phyloP scores from a whole-genome alignment of 2,888 invertebrate species.

The Suillia variegata region DNA sequence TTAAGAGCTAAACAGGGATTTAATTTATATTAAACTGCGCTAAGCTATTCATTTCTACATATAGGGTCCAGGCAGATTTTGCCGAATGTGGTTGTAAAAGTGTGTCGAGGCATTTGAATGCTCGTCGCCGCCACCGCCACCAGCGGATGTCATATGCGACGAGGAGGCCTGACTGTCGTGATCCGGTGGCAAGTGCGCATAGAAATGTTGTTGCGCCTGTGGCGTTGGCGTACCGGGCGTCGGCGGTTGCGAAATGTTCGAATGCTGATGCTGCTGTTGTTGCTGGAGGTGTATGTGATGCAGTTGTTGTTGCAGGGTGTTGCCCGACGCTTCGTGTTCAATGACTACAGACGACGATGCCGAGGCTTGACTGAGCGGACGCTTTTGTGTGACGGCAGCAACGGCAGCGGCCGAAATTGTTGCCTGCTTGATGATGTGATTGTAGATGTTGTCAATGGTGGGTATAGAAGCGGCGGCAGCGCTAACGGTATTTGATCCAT shows the following conservation, averaged over 20 bases:
- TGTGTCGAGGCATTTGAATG: constrained; percentile 23
- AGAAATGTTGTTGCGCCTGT: constrained; percentile 16
- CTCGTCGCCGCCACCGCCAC: too few species aligned
- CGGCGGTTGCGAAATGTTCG: constrained; percentile 4
- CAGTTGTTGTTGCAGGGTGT: neutral
- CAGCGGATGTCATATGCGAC: constrained; percentile 13
- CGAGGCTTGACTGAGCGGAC: constrained; percentile 17
- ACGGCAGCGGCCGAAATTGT: constrained; percentile 10
- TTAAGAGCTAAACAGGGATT: too few species aligned
- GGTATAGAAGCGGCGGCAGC: constrained; percentile 29
- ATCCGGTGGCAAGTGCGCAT: neutral
- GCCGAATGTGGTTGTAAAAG: constrained; percentile 24
- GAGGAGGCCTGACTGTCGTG: constrained; percentile 26
- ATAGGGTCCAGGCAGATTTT: constrained; percentile 25
- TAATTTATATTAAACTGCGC: too few species aligned
- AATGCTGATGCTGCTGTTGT: constrained; percentile 16
- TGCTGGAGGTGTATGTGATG: constrained; percentile 10
- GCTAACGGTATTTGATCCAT: neutral
- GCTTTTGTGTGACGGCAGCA: constrained; percentile 16
- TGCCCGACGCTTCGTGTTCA: constrained; percentile 11
- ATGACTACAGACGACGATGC: constrained; percentile 12
- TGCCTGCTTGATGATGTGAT: constrained; percentile 37
- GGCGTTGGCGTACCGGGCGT: neutral
- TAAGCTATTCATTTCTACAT: constrained; percentile 18
- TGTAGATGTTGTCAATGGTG: constrained; percentile 45